Percentiles rank a stretch among this genome's conserved stretches.
Evolutionary conservation across 2,113 vertebrate species (phyloP).

Genomic region (Anseranas semipalmata): DNA sequence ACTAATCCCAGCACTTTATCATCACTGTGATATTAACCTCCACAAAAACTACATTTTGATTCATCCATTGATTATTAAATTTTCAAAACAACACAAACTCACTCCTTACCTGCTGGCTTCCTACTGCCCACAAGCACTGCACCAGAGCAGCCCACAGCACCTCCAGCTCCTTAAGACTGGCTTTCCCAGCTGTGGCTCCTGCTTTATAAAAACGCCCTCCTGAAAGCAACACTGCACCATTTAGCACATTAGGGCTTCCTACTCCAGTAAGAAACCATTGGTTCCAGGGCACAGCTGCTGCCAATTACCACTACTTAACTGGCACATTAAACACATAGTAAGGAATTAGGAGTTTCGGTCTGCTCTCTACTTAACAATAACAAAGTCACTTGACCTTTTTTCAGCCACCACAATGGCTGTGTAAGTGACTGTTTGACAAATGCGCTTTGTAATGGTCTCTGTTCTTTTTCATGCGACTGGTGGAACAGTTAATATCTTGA

Average conservation of each 20-base stretch:
- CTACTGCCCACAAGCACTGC: neutral
- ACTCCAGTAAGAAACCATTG: slow-evolving; percentile 30
- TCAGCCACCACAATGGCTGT: slow-evolving; percentile 57
- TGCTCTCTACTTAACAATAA: slow-evolving; percentile 71
- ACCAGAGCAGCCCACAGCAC: slow-evolving; percentile 58
- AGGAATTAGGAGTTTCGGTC: slow-evolving; percentile 69
- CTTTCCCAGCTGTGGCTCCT: neutral
- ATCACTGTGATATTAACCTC: neutral
- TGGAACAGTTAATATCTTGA: slow-evolving; percentile 71
- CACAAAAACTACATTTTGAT: neutral
- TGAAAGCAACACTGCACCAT: slow-evolving; percentile 8
- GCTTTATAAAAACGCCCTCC: neutral
- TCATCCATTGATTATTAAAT: neutral
- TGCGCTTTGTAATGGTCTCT: slow-evolving; percentile 68
- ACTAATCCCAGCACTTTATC: neutral
- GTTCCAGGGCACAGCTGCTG: slow-evolving; percentile 76
- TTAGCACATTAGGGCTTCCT: slow-evolving; percentile 55
- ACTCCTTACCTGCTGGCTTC: neutral
- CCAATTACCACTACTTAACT: slow-evolving; percentile 78
- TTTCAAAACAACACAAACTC: neutral
- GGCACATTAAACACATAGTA: slow-evolving; percentile 73
- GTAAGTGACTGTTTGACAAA: slow-evolving; percentile 75
- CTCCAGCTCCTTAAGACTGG: slow-evolving; percentile 9
- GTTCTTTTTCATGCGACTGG: slow-evolving; percentile 70
- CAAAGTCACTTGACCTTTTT: slow-evolving; percentile 74